These are phyloP conservation scores for Argentina silus DNA, from an alignment of 2,797 vertebrate species.

Conservation along the genomic window DNA sequence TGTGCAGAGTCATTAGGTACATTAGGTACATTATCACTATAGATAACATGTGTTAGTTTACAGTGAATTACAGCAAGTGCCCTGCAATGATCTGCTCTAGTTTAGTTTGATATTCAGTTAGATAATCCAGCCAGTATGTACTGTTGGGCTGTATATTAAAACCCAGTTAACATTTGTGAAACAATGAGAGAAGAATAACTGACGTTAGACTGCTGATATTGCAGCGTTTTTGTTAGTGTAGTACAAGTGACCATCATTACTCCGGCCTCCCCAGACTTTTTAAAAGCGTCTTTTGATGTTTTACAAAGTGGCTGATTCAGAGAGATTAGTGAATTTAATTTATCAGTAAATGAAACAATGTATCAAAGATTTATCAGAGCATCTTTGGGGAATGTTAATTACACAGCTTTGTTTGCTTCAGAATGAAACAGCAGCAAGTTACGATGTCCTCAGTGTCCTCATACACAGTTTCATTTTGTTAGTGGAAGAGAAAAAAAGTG, in stretches of 20 bases:
- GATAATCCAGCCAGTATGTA: constrained; percentile 35
- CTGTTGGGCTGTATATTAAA: constrained; percentile 4
- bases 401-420: constrained; percentile 74
- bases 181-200: constrained; percentile 11
- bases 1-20: neutral
- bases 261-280: constrained; percentile 31
- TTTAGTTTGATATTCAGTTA: constrained; percentile 41
- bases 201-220: constrained; percentile 41
- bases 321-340: constrained; percentile 75
- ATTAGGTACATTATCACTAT: no score
- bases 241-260: constrained; percentile 43
- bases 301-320: constrained; percentile 59
- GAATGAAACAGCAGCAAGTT: constrained; percentile 63
- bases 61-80: constrained; percentile 58
- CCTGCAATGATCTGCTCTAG: constrained; percentile 55
- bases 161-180: neutral
- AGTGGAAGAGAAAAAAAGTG: constrained; percentile 48
- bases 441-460: constrained; percentile 71
- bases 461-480: constrained; percentile 55
- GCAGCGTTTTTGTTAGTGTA: constrained; percentile 32
- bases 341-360: constrained; percentile 69
- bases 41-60: constrained; percentile 71
- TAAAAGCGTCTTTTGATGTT: constrained; percentile 73
- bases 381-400: constrained; percentile 80
- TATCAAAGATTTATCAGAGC: constrained; percentile 72